Conservation (phyloP, 2,888 invertebrate genomes). For the Danaus chrysippus region DNA sequence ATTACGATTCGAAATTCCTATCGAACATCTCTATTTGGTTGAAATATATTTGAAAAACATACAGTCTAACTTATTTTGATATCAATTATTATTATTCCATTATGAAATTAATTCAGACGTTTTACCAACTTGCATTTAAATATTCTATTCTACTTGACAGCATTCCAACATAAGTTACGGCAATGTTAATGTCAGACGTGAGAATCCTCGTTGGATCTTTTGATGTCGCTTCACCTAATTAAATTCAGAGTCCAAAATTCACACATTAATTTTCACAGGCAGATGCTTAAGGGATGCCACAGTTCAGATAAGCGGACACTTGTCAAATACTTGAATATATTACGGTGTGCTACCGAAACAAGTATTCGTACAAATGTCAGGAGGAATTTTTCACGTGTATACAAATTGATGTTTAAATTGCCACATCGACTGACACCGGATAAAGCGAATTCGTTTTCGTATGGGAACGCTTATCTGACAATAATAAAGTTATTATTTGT, state of each 20-base stretch:
- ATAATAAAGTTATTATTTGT: constrained; percentile 24
- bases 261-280: neutral
- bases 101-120: no score
- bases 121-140: no score
- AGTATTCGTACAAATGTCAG: constrained; percentile 41
- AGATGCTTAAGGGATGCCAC: neutral
- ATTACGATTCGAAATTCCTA: constrained; percentile 9
- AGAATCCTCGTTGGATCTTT: neutral
- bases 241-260: neutral
- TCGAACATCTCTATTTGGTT: no score
- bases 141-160: no score
- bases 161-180: no score
- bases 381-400: constrained; percentile 44
- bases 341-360: constrained; percentile 27
- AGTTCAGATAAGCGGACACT: neutral
- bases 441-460: constrained; percentile 30
- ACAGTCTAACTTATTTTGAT: no score
- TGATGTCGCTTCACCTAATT: neutral
- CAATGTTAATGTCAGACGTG: neutral
- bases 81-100: no score
- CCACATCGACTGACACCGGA: constrained; percentile 28
- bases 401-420: constrained; percentile 35
- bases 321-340: constrained; percentile 24
- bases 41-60: no score
- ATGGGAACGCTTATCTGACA: constrained; percentile 22